A percentile compares a stretch with the other conserved stretches of the same genome.
These are phyloP conservation scores for Rynchops niger DNA, from an alignment of 2,113 vertebrate genomes.

Conservation along the genomic window DNA sequence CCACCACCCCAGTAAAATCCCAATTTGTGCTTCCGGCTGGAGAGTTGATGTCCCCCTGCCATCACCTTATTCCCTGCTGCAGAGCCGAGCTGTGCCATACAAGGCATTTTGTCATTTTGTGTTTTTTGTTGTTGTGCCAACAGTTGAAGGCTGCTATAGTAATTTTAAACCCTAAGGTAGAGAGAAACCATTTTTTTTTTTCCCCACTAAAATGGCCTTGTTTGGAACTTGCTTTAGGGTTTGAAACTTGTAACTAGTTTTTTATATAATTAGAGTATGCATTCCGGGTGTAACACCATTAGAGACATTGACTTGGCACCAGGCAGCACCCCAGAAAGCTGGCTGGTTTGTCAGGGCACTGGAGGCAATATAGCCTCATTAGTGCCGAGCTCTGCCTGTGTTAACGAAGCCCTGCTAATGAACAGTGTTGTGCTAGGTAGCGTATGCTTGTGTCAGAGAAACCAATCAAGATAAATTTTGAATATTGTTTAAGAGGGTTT, in stretches of 20 bases:
- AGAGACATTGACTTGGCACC: background rate
- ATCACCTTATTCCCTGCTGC: background rate
- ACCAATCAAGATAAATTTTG: background rate
- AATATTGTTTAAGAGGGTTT: background rate
- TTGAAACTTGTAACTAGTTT: background rate
- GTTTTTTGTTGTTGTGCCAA: rapidly evolving
- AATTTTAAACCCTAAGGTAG: background rate
- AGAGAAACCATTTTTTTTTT: background rate
- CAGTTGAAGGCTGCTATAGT: background rate
- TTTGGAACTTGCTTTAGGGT: background rate
- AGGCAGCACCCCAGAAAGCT: background rate
- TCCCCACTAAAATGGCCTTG: background rate
- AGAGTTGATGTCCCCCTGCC: rapidly evolving
- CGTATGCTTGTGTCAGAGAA: background rate
- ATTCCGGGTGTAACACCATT: background rate
- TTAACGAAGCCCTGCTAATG: background rate
- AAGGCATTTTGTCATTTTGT: background rate
- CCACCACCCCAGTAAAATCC: background rate
- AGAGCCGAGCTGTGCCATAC: background rate
- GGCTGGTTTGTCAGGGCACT: background rate
- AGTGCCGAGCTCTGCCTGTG: rapidly evolving
- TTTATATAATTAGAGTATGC: background rate
- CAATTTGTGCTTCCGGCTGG: background rate
- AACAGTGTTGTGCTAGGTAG: background rate
- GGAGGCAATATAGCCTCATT: background rate